Evolutionary conservation across 1,140 invertebrate genomes (phyloP).

Genomic region (Trichonephila inaurata): DNA sequence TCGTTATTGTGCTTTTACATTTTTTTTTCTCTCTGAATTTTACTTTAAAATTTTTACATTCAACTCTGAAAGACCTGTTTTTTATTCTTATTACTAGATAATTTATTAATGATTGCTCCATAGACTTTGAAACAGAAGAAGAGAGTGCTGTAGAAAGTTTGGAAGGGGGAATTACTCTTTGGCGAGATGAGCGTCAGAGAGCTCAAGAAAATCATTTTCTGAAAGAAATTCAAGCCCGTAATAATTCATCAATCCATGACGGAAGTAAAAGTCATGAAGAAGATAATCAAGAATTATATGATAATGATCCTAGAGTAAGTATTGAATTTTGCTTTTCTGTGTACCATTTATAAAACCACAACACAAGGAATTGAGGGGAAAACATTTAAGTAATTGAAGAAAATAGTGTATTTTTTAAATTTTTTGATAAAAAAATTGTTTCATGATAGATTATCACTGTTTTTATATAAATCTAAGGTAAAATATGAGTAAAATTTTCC

Average conservation of each 20-base stretch:
- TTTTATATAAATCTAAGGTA: too few relatives aligned
- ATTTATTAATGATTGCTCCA: neutral
- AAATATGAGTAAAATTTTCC: too few relatives aligned
- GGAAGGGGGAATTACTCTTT: slow-evolving; percentile 80
- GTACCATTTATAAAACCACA: neutral
- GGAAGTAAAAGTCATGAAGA: slow-evolving; percentile 78
- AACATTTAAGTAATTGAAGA: too few relatives aligned
- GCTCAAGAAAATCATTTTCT: slow-evolving; percentile 86
- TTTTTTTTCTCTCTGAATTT: neutral
- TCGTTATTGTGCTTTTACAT: neutral
- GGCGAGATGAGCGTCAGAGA: slow-evolving; percentile 86
- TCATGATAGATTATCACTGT: too few relatives aligned
- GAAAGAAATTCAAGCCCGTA: slow-evolving; percentile 84
- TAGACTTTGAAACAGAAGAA: slow-evolving; percentile 81
- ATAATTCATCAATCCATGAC: slow-evolving; percentile 77
- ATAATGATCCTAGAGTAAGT: slow-evolving; percentile 80
- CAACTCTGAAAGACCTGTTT: too few relatives aligned
- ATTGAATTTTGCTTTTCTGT: neutral
- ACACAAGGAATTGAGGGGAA: neutral
- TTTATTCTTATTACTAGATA: too few relatives aligned
- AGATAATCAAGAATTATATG: slow-evolving; percentile 81
- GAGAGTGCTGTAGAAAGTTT: slow-evolving; percentile 83
- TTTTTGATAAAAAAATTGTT: too few relatives aligned
- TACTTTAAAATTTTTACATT: too few relatives aligned
- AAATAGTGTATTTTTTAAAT: too few relatives aligned